Conservation (phyloP, 2,888 invertebrate species). For the Ferdinandea cuprea region DNA sequence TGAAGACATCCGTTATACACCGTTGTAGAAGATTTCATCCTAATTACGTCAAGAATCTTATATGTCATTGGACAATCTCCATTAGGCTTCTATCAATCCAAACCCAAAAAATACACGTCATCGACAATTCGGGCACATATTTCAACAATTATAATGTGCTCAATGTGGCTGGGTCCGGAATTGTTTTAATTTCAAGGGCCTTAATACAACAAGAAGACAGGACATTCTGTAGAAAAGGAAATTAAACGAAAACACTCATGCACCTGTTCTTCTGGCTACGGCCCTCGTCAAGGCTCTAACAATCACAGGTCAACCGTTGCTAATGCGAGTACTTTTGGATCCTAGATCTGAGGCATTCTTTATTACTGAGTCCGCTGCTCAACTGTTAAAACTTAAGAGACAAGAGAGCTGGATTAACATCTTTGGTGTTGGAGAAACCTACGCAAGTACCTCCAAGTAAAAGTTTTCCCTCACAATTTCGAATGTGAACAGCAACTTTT, state of each 20-base stretch:
- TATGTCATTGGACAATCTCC: background rate
- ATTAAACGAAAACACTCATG: background rate
- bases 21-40: background rate
- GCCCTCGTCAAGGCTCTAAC: slow-evolving; percentile 24
- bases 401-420: background rate
- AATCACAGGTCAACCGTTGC: slow-evolving; percentile 8
- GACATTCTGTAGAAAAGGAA: background rate
- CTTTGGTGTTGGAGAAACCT: background rate
- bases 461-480: background rate
- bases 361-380: slow-evolving; percentile 53
- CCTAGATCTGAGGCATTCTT: slow-evolving; percentile 57
- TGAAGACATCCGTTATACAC: slow-evolving; percentile 18
- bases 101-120: background rate
- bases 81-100: background rate
- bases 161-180: slow-evolving; percentile 14
- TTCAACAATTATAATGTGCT: background rate
- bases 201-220: background rate
- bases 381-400: slow-evolving; percentile 17
- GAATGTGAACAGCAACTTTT: background rate
- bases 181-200: slow-evolving; percentile 9
- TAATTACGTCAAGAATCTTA: slow-evolving; percentile 4
- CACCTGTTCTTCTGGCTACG: slow-evolving; percentile 32
- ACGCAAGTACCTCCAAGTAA: background rate
- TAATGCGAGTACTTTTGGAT: slow-evolving; percentile 37
- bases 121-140: background rate